Base-by-base conservation (phyloP, 2,113 vertebrate genomes). In the Platichthys stellatus region DNA sequence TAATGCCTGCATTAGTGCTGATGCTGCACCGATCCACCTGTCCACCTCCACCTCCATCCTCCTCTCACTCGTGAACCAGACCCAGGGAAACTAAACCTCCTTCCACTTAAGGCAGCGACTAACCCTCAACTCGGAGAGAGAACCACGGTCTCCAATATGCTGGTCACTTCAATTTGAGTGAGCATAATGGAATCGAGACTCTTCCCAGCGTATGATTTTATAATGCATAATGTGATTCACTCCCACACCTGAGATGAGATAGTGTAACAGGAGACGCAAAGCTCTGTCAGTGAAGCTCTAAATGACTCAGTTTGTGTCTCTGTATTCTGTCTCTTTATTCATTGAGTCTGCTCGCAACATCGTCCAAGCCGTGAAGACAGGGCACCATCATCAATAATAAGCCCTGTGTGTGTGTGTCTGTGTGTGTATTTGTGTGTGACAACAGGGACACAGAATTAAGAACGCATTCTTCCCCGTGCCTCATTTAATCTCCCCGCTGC, bases 311-410 rank as follows among this genome's bases (percentile, higher is more conserved):
- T n/a, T 14, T 59, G 20, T 76, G 63, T 24, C 17, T 54, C 8
- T 21, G n/a, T 38, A 26, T 66, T 26, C 14, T 23, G 28, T 71
- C 45, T 82, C 31, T 49, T 49, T 64, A 14, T 20, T 26, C 49
- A 69, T 76, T 69, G 14, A 76, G 78, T 74, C 53, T 60, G 60
- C 62, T 38, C 58, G 49, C 24, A 66, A 53, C 38, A 47, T 70
- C 35, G 56, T 56, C 72, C 57, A 49, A 66, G 63, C 60, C 53
- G 4, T 21, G 53, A 49, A 74, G 74, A 83, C 76, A 80, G 85
- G 86, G 70, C 67, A 45, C 38, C 61, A 1, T 80, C 82, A 88
- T 90, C 71, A 58, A 38, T 90, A 81, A 86, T 18, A 17, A 73
- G 64, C 49, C 78, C 78, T 14, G 26, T 80, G 81, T 57, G 38